Evolutionary conservation across 1,140 invertebrate genomes (phyloP).

Genomic region (Meteorus sp.): DNA sequence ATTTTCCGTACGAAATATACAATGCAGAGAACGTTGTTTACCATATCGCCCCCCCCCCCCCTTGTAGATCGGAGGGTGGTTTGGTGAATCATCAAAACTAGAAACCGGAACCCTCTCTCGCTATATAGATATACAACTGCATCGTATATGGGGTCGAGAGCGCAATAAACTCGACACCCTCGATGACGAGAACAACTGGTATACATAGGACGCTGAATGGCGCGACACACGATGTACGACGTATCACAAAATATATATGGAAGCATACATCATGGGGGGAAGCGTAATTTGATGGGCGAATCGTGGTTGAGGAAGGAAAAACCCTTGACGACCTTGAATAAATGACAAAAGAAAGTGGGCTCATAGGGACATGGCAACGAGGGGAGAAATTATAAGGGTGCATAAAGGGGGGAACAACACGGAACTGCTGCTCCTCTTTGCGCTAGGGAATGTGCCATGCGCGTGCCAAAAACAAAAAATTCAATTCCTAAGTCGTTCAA

Average conservation of each 20-base stretch:
- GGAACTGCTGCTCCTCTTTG: background rate
- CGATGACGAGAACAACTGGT: background rate
- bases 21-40: slow-evolving; percentile 1
- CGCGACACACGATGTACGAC: too few relatives aligned
- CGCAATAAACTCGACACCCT: slow-evolving; percentile 25
- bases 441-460: too few relatives aligned
- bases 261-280: too few relatives aligned
- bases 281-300: slow-evolving; percentile 16
- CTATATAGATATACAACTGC: background rate
- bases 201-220: background rate
- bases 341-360: background rate
- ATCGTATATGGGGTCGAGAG: too few relatives aligned
- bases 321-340: slow-evolving; percentile 12
- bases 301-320: slow-evolving; percentile 10
- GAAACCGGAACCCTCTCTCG: too few relatives aligned
- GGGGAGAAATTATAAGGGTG: slow-evolving; percentile 3
- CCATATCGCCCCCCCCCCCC: too few relatives aligned
- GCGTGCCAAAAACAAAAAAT: too few relatives aligned
- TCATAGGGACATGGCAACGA: background rate
- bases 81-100: background rate
- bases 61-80: background rate
- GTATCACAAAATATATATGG: too few relatives aligned
- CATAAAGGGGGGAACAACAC: background rate
- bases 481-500: too few relatives aligned
- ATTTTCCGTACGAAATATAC: background rate